A percentile compares a stretch with the other conserved stretches of the same genome.
Conservation (phyloP, 2,113 vertebrate genomes). For the Tapirus terrestris region DNA sequence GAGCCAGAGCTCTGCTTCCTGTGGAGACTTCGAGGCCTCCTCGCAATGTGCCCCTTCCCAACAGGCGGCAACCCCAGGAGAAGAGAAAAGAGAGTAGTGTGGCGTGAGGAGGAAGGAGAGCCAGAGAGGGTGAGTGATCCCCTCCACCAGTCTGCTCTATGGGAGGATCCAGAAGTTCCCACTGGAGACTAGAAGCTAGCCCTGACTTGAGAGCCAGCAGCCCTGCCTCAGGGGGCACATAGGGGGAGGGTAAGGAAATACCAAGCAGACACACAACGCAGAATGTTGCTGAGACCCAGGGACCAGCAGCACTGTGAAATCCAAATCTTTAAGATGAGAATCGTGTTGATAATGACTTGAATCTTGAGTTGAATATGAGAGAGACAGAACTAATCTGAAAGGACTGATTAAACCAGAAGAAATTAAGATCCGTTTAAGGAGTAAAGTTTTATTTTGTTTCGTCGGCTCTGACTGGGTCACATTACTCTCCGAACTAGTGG, state of each 20-base stretch:
- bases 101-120: neutral
- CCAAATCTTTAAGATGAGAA: neutral
- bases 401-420: neutral
- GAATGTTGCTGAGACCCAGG: neutral
- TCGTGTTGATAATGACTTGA: neutral
- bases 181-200: neutral
- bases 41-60: neutral
- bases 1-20: neutral
- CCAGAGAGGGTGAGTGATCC: neutral
- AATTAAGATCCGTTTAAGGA: neutral
- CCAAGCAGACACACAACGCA: neutral
- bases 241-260: neutral
- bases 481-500: neutral
- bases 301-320: neutral
- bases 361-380: neutral
- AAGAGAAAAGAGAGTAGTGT: neutral
- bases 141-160: neutral
- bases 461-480: neutral
- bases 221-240: neutral
- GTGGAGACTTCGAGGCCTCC: neutral
- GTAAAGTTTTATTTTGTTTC: neutral
- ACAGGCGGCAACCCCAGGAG: neutral
- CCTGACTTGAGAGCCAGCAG: neutral
- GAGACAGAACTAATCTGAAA: neutral
- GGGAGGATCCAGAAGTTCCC: neutral